Conservation (phyloP, 2,797 vertebrate genomes). For the Sphenodon punctatus region DNA sequence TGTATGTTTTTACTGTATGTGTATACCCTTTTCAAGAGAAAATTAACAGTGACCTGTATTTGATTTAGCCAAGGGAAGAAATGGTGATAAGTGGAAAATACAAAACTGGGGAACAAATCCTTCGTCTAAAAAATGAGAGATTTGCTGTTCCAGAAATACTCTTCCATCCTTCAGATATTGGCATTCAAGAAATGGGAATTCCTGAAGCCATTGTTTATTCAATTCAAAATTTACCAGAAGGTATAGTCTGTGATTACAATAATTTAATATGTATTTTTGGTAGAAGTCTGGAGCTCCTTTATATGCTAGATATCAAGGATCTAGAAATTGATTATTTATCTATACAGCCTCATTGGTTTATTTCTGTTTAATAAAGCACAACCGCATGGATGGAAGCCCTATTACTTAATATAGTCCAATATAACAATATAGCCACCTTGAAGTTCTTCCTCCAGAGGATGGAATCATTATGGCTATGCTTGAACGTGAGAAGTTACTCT, state of each 20-base stretch:
- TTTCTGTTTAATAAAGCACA: neutral
- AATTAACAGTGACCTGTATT: conserved; percentile 47
- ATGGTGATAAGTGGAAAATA: conserved; percentile 96
- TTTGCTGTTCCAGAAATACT: conserved; percentile 98
- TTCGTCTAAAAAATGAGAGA: conserved; percentile 93
- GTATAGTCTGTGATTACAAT: conserved; percentile 69
- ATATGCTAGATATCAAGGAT: neutral
- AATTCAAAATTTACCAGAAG: conserved; percentile 92
- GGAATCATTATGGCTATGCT: neutral
- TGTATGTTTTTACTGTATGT: neutral
- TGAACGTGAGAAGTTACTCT: neutral
- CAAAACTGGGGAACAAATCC: conserved; percentile 95
- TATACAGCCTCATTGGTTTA: neutral
- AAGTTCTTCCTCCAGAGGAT: neutral
- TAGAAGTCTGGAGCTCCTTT: neutral
- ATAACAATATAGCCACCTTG: neutral
- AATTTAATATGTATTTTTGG: neutral
- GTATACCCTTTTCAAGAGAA: no score
- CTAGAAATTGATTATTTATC: neutral
- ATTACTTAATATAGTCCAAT: neutral
- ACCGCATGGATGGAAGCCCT: neutral
- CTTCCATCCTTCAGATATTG: conserved; percentile 95
- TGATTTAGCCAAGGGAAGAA: conserved; percentile 88
- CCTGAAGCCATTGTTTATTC: conserved; percentile 93
- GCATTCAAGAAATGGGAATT: conserved; percentile 97